These are phyloP conservation scores for Phainopepla nitens DNA, from an alignment of 2,113 vertebrate species.

Conservation along the genomic window DNA sequence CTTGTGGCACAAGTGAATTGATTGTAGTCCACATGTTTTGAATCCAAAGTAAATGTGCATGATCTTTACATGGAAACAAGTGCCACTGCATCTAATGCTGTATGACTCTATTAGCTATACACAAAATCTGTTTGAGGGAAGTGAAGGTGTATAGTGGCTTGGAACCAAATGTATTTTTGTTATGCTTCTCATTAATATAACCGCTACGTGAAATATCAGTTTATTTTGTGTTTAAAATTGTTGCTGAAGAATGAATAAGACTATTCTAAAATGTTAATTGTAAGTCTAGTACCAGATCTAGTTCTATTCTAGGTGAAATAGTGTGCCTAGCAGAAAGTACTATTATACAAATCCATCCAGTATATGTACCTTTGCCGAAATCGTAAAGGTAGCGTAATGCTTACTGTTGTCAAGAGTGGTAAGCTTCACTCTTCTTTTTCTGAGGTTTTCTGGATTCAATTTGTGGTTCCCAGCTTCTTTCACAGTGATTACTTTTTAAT, in stretches of 20 bases:
- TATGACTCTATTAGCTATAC: neutral
- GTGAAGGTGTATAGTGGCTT: neutral
- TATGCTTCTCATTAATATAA: neutral
- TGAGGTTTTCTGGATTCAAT: neutral
- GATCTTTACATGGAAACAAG: neutral
- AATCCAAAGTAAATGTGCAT: neutral
- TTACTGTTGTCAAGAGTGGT: neutral
- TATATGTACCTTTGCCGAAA: neutral
- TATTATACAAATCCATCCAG: neutral
- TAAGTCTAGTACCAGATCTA: neutral
- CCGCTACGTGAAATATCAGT: neutral
- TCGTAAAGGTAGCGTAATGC: neutral
- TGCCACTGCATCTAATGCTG: neutral
- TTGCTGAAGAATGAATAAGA: neutral
- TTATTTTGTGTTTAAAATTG: neutral
- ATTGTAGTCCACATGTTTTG: neutral
- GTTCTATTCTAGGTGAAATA: neutral
- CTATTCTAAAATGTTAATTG: neutral
- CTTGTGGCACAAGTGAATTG: neutral
- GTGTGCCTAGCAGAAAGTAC: neutral
- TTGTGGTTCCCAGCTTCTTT: neutral
- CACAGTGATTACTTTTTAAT: neutral
- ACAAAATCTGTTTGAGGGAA: neutral
- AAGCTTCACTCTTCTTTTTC: neutral
- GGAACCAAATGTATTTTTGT: neutral